Evolutionary conservation across 2,888 invertebrate species (phyloP).

Genomic region (Brachypalpus laphriformis): DNA sequence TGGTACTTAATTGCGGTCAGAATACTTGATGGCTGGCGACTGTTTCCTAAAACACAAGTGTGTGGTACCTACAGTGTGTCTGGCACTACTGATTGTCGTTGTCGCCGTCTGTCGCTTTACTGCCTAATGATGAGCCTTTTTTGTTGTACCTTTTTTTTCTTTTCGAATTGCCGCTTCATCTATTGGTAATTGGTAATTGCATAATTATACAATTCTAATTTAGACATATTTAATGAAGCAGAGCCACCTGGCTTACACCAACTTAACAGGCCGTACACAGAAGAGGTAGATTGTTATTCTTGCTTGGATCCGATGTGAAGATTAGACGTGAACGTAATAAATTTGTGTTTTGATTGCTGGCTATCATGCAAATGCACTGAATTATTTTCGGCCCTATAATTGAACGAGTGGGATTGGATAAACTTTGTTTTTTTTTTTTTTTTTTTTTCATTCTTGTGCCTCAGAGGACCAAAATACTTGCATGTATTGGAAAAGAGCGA

Average conservation of each 20-base stretch:
- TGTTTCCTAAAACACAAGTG: slow-evolving; percentile 18
- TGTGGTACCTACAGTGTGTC: neutral
- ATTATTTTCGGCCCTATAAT: neutral
- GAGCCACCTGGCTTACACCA: slow-evolving; percentile 11
- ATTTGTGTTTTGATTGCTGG: slow-evolving; percentile 1
- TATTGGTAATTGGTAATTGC: slow-evolving; percentile 40
- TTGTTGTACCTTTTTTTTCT: neutral
- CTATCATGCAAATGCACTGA: neutral
- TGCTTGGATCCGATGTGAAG: too few species aligned
- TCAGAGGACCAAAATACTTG: too few species aligned
- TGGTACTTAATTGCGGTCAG: slow-evolving; percentile 44
- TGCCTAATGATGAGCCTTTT: neutral
- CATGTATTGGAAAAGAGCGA: too few species aligned
- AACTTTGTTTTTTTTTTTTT: too few species aligned
- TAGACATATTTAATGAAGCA: slow-evolving; percentile 35
- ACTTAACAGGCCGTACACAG: neutral
- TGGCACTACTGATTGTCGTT: slow-evolving; percentile 1
- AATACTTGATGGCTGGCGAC: slow-evolving; percentile 29
- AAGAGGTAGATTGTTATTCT: neutral
- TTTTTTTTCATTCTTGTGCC: too few species aligned
- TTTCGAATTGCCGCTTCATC: slow-evolving; percentile 5
- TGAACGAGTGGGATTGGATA: neutral
- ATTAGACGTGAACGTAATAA: neutral
- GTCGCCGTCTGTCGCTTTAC: slow-evolving; percentile 2
- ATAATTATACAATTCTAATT: slow-evolving; percentile 38